Evolutionary conservation across 2,888 invertebrate species (phyloP).

Genomic region (Heteropelma amictum): DNA sequence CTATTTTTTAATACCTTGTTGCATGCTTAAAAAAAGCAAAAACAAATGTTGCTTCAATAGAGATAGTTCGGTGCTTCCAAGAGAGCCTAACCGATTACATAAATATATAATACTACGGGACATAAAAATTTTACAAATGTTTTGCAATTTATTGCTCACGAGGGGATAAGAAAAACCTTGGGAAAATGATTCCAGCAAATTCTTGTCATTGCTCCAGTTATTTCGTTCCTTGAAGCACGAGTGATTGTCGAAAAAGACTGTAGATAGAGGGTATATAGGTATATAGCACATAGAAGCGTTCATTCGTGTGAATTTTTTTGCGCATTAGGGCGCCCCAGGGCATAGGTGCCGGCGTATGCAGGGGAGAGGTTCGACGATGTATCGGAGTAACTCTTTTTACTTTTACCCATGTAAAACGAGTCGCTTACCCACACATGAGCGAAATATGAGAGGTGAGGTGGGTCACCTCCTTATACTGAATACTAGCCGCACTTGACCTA

Average conservation of each 20-base stretch:
- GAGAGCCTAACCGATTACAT: no score
- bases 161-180: not conserved
- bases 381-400: slow-evolving; percentile 49
- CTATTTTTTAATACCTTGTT: no score
- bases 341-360: not conserved
- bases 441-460: not conserved
- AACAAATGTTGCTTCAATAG: no score
- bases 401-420: slow-evolving; percentile 46
- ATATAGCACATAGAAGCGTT: not conserved
- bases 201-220: not conserved
- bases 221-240: not conserved
- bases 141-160: no score
- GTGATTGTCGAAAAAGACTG: slow-evolving; percentile 31
- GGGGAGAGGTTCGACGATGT: slow-evolving; percentile 21
- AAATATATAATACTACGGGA: no score
- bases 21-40: no score
- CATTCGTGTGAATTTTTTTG: not conserved
- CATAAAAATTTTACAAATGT: no score
- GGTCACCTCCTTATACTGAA: slow-evolving; percentile 68
- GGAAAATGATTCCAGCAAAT: not conserved
- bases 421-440: slow-evolving; percentile 14
- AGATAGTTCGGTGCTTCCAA: no score
- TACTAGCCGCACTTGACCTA: slow-evolving; percentile 77
- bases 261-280: not conserved
- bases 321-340: not conserved